These are phyloP conservation scores for Sphaerodactylus townsendi DNA, from an alignment of 2,113 vertebrate species.

Conservation along the genomic window DNA sequence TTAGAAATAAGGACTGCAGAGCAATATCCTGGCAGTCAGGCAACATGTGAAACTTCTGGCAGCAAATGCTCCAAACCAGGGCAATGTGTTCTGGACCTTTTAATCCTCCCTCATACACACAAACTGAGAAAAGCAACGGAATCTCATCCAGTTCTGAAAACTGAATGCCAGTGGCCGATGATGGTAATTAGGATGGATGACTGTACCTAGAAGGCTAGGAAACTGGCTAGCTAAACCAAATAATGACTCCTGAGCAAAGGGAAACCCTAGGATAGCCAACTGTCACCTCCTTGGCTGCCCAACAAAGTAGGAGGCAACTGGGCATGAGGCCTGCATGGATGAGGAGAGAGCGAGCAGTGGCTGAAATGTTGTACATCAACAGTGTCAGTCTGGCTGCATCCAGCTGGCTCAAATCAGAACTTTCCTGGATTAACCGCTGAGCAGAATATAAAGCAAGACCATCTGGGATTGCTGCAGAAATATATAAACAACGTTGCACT, in stretches of 20 bases:
- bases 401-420: background rate
- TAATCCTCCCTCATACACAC: background rate
- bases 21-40: background rate
- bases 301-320: conserved; percentile 3
- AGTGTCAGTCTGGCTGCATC: background rate
- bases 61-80: background rate
- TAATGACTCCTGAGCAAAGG: background rate
- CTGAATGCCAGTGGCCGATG: background rate
- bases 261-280: background rate
- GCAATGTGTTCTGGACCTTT: background rate
- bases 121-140: background rate
- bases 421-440: background rate
- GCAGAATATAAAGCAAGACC: background rate
- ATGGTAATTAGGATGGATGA: background rate
- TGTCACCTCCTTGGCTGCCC: background rate
- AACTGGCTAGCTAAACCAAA: background rate
- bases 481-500: too few species aligned
- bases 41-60: background rate
- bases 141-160: background rate
- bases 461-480: background rate
- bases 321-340: background rate
- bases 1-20: background rate
- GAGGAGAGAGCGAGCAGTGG: background rate
- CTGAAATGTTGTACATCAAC: background rate
- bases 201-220: background rate